Evolutionary conservation across 2,113 vertebrate genomes (phyloP), one percentile per base, ranked within the genome.

Genomic region (Tonatia bakeri): DNA sequence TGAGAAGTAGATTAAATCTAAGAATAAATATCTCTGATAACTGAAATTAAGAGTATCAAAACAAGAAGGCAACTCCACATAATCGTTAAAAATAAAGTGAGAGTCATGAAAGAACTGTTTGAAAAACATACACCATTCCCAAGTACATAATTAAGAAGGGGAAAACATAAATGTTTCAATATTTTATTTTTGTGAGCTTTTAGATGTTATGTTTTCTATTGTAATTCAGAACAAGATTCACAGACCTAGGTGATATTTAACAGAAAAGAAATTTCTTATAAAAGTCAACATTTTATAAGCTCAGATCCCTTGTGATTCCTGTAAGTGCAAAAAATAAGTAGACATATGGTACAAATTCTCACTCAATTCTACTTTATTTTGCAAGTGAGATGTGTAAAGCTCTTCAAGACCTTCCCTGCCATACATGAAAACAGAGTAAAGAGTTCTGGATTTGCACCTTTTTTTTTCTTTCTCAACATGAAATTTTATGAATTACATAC

Each of bases 261-360:
- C 89, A 97, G 52, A 67, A 95, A 89, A 64, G 24, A 13, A 94
- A 90, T 64, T 87, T 90, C 59, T 84, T 22, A 79, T 79, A 73
- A 97, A 94, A 97, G 88, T 43, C 76, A 88, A 93, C 77, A 87
- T 93, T 87, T 70, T 93, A 70, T 94, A 69, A 93, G 92, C 82
- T 89, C 26, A 61, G 70, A 90, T 92, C 81, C 96, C 56, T 88
- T 95, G 20, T 52, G 79, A 97, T 88, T 97, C 17, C 61, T 94
- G 22, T 93, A 95, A 94, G 43, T 88, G 2, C 17, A 33, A 97
- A 97, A 97, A 96, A 90, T 85, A 97, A 95, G 94, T 97, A 93
- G 94, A 96, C 95, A 97, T 95, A 97, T 94, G 97, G 96, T 97
- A 95, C 65, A 96, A 95, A 97, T 96, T 93, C 95, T 97, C 97